Evolutionary conservation across 2,797 vertebrate species (phyloP), one percentile per base, ranked within the genome.

Genomic region (Spinibarbus caldwelli): DNA sequence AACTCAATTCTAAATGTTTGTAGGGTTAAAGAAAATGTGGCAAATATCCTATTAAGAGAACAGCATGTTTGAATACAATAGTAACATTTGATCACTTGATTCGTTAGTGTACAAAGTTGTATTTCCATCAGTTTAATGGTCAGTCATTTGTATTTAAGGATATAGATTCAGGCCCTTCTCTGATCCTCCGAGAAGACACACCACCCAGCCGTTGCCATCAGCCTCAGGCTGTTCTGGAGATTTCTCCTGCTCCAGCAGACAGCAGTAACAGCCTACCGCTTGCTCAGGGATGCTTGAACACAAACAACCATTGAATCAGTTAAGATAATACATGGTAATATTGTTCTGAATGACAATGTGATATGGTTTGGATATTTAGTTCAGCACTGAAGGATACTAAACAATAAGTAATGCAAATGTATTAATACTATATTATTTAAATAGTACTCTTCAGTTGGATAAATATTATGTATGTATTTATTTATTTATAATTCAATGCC

Each of bases 91-190:
- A 26, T 9, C 2, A 49, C 70, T 21, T 36, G 5, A 26, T 47
- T 57, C 31, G 2, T 67, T 6, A 41, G 54, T 29, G 62, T n/a
- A 43, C 57, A 45, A 23, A 31, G n/a, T 59, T 10, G 14, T 9
- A 14, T 45, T 78, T 78, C 17, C 9, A 29, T 6, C 29, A 80
- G 29, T 75, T 75, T 76, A 36, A 38, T n/a, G n/a, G 26, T 17
- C 34, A 23, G 19, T 70, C 49, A 17, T 45, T 68, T 17, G 66
- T 62, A 11, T 47, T 26, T 90, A 96, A 98, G 97, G 98, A 99
- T 99, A 99, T 99, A 98, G 90, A 87, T 99, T 98, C 21, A 99
- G 96, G 82, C 97, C 97, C 92, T 99, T 99, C 91, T 99, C 98
- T 47, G 97, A 97, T 59, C 97, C 98, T 36, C 97, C 98, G 89